phyloP scores from a whole-genome alignment of 2,797 vertebrate genomes.

The Micropoecilia bifurca region DNA sequence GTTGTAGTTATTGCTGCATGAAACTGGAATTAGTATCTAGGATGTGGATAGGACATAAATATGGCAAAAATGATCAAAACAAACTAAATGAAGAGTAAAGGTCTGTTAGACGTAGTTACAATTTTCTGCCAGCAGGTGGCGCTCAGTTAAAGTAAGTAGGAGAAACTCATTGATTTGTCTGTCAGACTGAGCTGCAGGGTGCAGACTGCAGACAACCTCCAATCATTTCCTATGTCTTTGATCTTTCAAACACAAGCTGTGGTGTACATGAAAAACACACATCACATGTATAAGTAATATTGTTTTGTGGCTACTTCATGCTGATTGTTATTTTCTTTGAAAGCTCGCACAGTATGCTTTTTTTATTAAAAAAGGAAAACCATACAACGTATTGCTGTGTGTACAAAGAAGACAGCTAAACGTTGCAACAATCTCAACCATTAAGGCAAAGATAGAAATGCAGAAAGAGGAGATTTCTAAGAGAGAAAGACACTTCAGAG shows the following conservation, averaged over 20 bases:
- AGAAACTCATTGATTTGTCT: not conserved
- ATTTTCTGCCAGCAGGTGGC: conserved; percentile 45
- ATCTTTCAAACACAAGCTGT: conserved; percentile 1
- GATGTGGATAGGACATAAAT: not conserved
- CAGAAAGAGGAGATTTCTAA: not conserved
- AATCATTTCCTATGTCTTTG: conserved; percentile 23
- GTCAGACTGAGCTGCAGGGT: conserved; percentile 44
- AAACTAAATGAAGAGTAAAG: conserved; percentile 9
- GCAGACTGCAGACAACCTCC: conserved; percentile 30
- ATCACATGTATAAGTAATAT: not conserved
- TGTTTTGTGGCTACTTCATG: not conserved
- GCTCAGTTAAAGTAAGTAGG: conserved; percentile 24
- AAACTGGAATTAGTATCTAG: not conserved
- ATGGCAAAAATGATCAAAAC: not conserved
- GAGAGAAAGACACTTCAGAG: not conserved
- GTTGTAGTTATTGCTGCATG: not conserved
- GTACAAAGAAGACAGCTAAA: not conserved
- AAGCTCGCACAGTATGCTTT: not conserved
- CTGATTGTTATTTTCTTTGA: not conserved
- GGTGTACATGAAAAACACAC: not conserved
- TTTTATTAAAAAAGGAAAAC: not conserved
- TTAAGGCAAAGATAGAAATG: not conserved
- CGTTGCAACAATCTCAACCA: not conserved
- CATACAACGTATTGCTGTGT: not conserved
- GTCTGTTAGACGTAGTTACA: conserved; percentile 35